Base-by-base conservation (phyloP, 1,140 invertebrate genomes). In the Sycophila sp. region DNA sequence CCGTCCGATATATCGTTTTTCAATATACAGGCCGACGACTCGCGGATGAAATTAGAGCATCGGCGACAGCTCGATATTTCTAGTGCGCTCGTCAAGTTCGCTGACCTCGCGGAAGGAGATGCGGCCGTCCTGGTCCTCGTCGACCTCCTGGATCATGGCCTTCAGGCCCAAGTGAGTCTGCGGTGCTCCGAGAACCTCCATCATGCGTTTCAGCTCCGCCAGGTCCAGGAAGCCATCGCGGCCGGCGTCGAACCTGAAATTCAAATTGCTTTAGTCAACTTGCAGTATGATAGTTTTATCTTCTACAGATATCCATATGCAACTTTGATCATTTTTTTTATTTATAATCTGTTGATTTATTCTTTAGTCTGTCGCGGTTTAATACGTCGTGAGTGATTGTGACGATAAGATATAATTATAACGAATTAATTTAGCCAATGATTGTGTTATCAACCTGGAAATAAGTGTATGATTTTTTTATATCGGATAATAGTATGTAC, bases 161-260 rank as follows among this genome's bases (percentile, higher is more conserved):
- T 98, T 98, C 6, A 98, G 88, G 0, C 93, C 94, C 4, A 98
- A 86, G 86, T 98, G 96, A 8, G 96, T 98, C 84, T 98, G 96
- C 13, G 96, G 96, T 10, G 94, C 95, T 19, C 94, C 95, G n/a
- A 98, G 85, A 51, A 94, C 93, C 83, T 98, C 96, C 96, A 98
- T 98, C 96, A 98, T 98, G 11, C 91, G 85, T 83, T 98, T 98
- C 47, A 98, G 83, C 82, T 98, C 96, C 45, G 89, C 89, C 45
- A 98, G 84, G 85, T 96, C 94, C 62, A 98, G 89, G 78, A 89
- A 97, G 38, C 95, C 94, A 83, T 98, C 96, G 58, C 89, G 90
- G 32, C 94, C 93, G 59, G 91, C 91, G 81, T 98, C 96, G 84
- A 95, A 98, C 83, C 96, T 98, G 87, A 4, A 90, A 90, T 73